Conservation (phyloP, 2,113 vertebrate genomes). For the Tragelaphus buxtoni region DNA sequence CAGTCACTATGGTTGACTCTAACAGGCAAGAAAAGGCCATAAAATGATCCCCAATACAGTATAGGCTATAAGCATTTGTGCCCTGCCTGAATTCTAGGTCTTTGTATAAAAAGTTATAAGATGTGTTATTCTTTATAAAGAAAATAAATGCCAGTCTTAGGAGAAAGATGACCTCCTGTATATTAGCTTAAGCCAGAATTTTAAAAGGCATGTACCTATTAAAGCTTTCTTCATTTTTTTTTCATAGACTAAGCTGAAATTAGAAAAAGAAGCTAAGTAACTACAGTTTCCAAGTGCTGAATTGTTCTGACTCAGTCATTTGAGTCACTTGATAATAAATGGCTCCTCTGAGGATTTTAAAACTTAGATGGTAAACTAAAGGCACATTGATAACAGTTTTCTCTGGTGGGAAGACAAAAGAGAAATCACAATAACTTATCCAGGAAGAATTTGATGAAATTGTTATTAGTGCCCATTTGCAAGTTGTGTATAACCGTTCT, state of each 20-base stretch:
- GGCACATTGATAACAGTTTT: neutral
- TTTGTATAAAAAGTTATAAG: neutral
- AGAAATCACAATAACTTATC: neutral
- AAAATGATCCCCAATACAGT: neutral
- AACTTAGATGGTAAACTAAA: neutral
- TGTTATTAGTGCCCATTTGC: neutral
- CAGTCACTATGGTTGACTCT: neutral
- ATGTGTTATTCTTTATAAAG: neutral
- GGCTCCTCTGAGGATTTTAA: neutral
- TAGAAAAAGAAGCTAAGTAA: neutral
- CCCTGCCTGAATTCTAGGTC: neutral
- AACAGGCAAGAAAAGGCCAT: neutral
- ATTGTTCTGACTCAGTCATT: slow-evolving; percentile 20
- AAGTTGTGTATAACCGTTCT: neutral
- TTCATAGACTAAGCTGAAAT: neutral
- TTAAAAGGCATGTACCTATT: neutral
- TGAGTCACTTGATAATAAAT: slow-evolving; percentile 28
- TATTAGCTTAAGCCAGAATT: neutral
- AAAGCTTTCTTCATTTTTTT: neutral
- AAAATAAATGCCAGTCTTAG: neutral
- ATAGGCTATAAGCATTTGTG: neutral
- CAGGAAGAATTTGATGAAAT: neutral
- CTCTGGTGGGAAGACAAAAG: neutral
- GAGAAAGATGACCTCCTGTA: neutral
- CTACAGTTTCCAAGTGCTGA: neutral